Conservation (phyloP, 2,113 vertebrate species). For the Dromiciops gliroides region DNA sequence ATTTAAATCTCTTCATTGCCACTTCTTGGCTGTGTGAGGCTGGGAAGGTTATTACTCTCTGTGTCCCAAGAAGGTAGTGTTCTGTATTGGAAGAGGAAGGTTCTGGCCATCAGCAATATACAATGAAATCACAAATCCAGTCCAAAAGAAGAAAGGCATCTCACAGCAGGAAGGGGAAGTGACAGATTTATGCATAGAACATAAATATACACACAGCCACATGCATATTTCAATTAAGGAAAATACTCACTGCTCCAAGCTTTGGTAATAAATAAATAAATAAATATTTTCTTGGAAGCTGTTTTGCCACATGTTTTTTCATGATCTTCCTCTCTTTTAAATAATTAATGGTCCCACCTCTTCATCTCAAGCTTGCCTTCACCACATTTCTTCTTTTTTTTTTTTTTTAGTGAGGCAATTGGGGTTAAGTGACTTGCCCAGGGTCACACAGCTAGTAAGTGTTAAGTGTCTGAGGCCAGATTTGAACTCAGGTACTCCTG, state of each 20-base stretch:
- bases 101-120: background rate
- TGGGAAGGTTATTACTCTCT: background rate
- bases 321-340: background rate
- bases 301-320: background rate
- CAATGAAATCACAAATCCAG: background rate
- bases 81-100: background rate
- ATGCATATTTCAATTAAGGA: conserved; percentile 28
- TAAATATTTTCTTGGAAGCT: background rate
- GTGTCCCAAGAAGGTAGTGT: background rate
- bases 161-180: background rate
- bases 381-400: background rate
- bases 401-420: no score
- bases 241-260: background rate
- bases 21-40: background rate
- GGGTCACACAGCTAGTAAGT: no score
- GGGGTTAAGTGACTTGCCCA: no score
- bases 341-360: background rate
- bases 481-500: no score
- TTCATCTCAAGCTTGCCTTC: background rate
- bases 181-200: background rate
- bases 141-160: background rate
- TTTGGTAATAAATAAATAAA: conserved; percentile 29
- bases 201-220: conserved; percentile 12
- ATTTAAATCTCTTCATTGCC: background rate
- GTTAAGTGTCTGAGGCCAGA: no score